These are phyloP conservation scores for Propithecus deckenii DNA, from an alignment of 2,797 vertebrate genomes.

Conservation along the genomic window DNA sequence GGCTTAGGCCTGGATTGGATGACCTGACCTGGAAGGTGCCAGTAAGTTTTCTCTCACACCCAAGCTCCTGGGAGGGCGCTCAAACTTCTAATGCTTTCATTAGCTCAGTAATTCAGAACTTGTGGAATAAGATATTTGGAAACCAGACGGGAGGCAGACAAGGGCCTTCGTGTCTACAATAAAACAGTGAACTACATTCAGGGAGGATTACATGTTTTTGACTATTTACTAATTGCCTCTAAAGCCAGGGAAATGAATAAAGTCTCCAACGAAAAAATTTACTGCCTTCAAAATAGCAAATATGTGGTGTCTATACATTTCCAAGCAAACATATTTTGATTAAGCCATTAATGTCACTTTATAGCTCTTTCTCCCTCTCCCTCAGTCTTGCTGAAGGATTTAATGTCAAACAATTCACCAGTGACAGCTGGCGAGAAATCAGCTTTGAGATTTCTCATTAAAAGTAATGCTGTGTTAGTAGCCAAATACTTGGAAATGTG, in stretches of 20 bases:
- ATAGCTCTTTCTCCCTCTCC: slow-evolving; percentile 71
- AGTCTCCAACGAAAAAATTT: slow-evolving; percentile 35
- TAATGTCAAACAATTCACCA: slow-evolving; percentile 82
- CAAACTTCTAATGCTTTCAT: background rate
- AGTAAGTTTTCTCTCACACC: background rate
- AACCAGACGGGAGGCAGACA: slow-evolving; percentile 5
- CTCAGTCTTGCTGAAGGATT: slow-evolving; percentile 74
- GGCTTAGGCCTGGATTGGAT: background rate
- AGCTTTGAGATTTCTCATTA: slow-evolving; percentile 84
- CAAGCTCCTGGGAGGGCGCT: background rate
- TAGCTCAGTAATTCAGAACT: background rate
- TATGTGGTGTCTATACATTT: slow-evolving; percentile 62
- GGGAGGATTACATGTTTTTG: slow-evolving; percentile 8
- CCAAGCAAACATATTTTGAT: slow-evolving; percentile 75
- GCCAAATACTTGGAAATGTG: slow-evolving; percentile 84
- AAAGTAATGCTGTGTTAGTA: slow-evolving; percentile 84
- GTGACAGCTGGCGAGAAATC: slow-evolving; percentile 84
- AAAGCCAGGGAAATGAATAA: slow-evolving; percentile 46
- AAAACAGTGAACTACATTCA: slow-evolving; percentile 31
- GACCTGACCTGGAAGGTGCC: background rate
- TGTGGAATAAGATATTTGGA: background rate
- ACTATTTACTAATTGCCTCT: slow-evolving; percentile 58
- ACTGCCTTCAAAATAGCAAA: slow-evolving; percentile 72
- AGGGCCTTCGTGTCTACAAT: background rate
- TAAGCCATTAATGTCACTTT: slow-evolving; percentile 78